A percentile compares a stretch with the other conserved stretches of the same genome.
Conservation (phyloP, 2,888 invertebrate genomes). For the Protula sp. region DNA sequence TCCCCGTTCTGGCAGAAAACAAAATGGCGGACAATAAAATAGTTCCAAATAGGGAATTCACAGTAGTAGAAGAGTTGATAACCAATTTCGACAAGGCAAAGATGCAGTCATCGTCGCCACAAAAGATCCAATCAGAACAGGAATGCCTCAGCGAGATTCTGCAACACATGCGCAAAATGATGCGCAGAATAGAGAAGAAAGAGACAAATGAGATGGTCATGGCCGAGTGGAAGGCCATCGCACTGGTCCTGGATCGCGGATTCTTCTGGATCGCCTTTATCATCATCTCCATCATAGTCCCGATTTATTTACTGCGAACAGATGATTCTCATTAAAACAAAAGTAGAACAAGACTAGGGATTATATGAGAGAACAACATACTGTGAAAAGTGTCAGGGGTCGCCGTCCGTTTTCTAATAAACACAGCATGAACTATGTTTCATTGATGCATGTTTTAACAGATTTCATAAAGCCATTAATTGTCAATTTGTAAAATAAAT, state of each 20-base stretch:
- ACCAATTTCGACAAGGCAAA: not conserved
- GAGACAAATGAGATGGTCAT: not conserved
- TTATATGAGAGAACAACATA: no score
- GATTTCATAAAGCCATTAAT: no score
- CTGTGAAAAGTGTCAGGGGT: no score
- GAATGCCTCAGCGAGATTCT: not conserved
- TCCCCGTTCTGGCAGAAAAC: not conserved
- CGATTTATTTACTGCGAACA: not conserved
- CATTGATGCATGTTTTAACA: no score
- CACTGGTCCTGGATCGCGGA: constrained; percentile 2
- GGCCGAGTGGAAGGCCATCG: constrained; percentile 8
- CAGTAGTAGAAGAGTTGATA: not conserved
- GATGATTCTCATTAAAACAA: not conserved
- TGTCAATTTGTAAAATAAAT: no score
- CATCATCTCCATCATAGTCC: not conserved
- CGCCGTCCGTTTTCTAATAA: no score
- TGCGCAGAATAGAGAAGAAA: not conserved
- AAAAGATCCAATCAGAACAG: no score
- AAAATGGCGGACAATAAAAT: no score
- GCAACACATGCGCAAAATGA: not conserved
- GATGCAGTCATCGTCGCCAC: not conserved
- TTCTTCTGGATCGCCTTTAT: constrained; percentile 10
- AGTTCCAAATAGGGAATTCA: not conserved
- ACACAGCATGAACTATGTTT: no score
- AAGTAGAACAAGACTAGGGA: no score